Evolutionary conservation across 2,888 invertebrate species (phyloP).

Genomic region (Apamea sordens): DNA sequence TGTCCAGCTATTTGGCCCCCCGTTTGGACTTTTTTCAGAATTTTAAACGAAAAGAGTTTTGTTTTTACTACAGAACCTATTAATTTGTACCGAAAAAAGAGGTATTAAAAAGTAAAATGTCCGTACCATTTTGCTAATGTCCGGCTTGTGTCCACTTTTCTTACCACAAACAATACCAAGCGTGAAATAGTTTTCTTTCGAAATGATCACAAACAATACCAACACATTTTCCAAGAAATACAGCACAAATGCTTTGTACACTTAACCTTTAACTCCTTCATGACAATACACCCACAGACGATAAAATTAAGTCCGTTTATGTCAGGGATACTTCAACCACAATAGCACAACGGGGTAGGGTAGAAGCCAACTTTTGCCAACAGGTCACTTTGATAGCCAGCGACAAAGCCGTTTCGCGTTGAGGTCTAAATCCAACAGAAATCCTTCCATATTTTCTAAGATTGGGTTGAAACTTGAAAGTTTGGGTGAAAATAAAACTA

Average conservation of each 20-base stretch:
- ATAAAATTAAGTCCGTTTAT: not conserved
- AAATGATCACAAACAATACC: not conserved
- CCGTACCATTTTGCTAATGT: not conserved
- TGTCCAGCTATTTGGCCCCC: not conserved
- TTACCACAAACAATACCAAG: not conserved
- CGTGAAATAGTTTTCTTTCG: not conserved
- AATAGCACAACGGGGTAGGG: not conserved
- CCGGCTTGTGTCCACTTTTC: too few relatives aligned
- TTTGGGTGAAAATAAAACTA: too few relatives aligned
- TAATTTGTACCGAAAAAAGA: not conserved
- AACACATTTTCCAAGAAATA: not conserved
- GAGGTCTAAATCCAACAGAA: not conserved
- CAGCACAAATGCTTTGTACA: not conserved
- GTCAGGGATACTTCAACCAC: not conserved
- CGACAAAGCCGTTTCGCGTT: not conserved
- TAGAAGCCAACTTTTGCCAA: not conserved
- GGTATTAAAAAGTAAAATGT: not conserved
- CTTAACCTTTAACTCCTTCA: not conserved
- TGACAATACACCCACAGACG: not conserved
- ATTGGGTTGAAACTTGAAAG: not conserved
- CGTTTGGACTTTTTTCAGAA: not conserved
- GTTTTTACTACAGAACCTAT: not conserved
- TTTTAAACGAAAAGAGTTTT: not conserved
- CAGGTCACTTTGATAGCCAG: slow-evolving; percentile 3
- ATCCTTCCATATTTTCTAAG: not conserved